Conservation (phyloP, 2,888 invertebrate genomes). For the Odontomyia ornata region DNA sequence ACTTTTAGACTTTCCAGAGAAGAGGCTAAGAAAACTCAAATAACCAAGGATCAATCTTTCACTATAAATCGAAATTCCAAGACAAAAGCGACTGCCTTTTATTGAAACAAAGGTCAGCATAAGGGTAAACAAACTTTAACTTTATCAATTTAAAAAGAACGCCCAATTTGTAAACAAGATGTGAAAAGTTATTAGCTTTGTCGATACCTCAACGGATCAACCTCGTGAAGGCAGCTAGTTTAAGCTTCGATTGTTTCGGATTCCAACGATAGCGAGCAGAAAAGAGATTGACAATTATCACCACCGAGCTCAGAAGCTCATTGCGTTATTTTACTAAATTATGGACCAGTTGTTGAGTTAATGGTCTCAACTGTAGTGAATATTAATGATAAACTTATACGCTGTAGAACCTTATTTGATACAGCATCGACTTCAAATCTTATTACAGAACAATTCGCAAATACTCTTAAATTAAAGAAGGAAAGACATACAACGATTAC, state of each 20-base stretch:
- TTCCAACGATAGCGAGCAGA: neutral
- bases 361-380: neutral
- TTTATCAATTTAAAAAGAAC: neutral
- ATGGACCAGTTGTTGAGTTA: neutral
- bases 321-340: neutral
- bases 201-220: neutral
- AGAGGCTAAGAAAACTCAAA: constrained; percentile 2
- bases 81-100: neutral
- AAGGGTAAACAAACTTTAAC: neutral
- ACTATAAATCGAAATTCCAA: neutral
- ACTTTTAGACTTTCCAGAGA: neutral
- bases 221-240: neutral
- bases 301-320: neutral
- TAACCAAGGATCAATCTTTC: neutral
- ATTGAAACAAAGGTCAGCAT: neutral
- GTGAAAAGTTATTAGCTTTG: neutral
- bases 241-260: neutral
- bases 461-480: neutral
- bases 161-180: neutral
- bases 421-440: neutral
- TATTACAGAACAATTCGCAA: neutral
- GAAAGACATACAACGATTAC: neutral
- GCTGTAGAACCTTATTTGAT: neutral
- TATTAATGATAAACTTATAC: neutral
- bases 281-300: neutral